Percentiles rank a stretch among this genome's conserved stretches.
phyloP scores from a whole-genome alignment of 2,113 vertebrate species.

The Cynopterus brachyotis region DNA sequence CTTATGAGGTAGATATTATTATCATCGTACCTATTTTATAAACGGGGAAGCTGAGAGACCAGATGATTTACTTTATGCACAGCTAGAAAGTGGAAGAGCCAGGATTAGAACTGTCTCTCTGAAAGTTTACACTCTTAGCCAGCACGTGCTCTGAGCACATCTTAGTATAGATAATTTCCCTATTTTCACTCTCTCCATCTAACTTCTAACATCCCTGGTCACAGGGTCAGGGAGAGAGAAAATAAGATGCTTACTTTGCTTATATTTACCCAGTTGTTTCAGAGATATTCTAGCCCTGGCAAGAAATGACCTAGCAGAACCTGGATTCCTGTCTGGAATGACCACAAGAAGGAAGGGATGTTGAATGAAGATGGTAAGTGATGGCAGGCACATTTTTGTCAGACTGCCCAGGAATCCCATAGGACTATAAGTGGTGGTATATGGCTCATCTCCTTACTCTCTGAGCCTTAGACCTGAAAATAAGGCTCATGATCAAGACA shows the following conservation, averaged over 20 bases:
- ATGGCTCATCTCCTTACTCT: background rate
- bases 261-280: background rate
- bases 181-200: background rate
- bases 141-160: background rate
- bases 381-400: background rate
- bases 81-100: background rate
- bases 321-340: background rate
- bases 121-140: background rate
- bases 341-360: background rate
- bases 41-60: background rate
- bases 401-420: background rate
- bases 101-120: background rate
- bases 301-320: background rate
- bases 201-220: background rate
- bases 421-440: background rate
- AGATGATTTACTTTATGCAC: background rate
- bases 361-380: background rate
- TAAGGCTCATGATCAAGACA: background rate
- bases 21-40: background rate
- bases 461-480: background rate
- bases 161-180: background rate
- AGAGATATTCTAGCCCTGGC: background rate
- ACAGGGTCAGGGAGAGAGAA: background rate
- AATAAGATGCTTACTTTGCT: background rate
- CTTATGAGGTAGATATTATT: background rate